Percentiles rank a stretch among this genome's conserved stretches.
phyloP scores from a whole-genome alignment of 2,888 invertebrate genomes.

The Dysmachus trigonus region DNA sequence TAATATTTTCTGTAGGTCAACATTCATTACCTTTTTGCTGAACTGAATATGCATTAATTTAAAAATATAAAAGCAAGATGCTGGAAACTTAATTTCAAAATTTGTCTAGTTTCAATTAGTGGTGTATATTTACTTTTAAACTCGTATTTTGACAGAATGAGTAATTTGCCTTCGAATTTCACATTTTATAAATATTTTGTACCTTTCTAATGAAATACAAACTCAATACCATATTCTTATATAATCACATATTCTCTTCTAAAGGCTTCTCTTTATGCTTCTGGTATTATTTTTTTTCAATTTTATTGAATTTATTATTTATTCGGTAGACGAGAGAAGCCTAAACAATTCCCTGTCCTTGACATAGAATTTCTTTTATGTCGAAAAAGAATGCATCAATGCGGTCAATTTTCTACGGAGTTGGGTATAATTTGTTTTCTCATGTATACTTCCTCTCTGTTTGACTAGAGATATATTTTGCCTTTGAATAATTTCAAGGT shows the following conservation, averaged over 20 bases:
- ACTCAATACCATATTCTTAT: not conserved
- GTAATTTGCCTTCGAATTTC: too few relatives aligned
- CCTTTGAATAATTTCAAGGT: not conserved
- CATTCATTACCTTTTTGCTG: too few relatives aligned
- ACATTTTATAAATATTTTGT: not conserved
- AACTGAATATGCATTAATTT: too few relatives aligned
- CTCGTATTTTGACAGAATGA: too few relatives aligned
- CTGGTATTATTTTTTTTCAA: not conserved
- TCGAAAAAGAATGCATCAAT: not conserved
- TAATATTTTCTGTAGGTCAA: too few relatives aligned
- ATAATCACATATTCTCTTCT: not conserved
- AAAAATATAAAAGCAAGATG: too few relatives aligned
- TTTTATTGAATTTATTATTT: not conserved
- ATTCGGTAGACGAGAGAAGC: not conserved
- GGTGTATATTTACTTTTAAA: too few relatives aligned
- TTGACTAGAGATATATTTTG: not conserved
- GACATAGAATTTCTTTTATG: not conserved
- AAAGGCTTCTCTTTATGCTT: not conserved
- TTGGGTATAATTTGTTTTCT: not conserved
- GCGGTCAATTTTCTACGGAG: not conserved
- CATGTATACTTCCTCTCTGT: not conserved
- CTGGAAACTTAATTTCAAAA: too few relatives aligned
- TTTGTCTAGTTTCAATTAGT: too few relatives aligned
- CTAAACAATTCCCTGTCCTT: not conserved
- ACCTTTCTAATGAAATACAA: not conserved